A percentile compares a stretch with the other conserved stretches of the same genome.
phyloP scores from a whole-genome alignment of 1,140 invertebrate genomes.

The Pteromalus puparum region DNA sequence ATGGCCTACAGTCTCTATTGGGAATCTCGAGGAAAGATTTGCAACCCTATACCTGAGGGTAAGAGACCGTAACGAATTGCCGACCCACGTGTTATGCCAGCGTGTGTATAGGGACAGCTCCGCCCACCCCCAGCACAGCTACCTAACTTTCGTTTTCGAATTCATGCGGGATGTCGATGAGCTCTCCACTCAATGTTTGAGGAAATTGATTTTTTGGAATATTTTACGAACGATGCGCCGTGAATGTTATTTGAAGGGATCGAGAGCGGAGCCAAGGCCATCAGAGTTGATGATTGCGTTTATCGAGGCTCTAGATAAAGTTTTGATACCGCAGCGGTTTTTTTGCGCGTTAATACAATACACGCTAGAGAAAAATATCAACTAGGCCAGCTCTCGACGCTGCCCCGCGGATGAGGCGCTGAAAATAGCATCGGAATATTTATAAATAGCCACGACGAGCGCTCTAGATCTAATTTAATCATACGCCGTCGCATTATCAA shows the following conservation, averaged over 20 bases:
- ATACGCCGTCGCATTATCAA: not conserved
- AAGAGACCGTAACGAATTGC: slow-evolving; percentile 3
- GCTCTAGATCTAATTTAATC: slow-evolving; percentile 11
- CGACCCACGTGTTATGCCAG: not conserved
- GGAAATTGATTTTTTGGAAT: not conserved
- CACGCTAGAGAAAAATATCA: no score
- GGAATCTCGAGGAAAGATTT: slow-evolving; percentile 24
- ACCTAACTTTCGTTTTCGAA: not conserved
- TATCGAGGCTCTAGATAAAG: no score
- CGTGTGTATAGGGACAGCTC: not conserved
- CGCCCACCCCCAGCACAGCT: not conserved
- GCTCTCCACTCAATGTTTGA: not conserved
- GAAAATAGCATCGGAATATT: not conserved
- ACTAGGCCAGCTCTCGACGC: no score
- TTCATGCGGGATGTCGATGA: not conserved
- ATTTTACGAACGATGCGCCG: not conserved
- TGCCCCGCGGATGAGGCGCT: not conserved
- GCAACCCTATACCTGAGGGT: slow-evolving; percentile 37
- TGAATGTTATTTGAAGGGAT: not conserved
- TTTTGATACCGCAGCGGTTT: no score
- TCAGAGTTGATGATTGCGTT: no score
- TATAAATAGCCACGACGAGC: not conserved
- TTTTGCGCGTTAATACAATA: no score
- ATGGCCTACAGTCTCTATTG: slow-evolving; percentile 15
- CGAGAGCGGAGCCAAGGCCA: not conserved